Evolutionary conservation across 2,113 vertebrate species (phyloP).

Genomic region (Dicaeum eximium): DNA sequence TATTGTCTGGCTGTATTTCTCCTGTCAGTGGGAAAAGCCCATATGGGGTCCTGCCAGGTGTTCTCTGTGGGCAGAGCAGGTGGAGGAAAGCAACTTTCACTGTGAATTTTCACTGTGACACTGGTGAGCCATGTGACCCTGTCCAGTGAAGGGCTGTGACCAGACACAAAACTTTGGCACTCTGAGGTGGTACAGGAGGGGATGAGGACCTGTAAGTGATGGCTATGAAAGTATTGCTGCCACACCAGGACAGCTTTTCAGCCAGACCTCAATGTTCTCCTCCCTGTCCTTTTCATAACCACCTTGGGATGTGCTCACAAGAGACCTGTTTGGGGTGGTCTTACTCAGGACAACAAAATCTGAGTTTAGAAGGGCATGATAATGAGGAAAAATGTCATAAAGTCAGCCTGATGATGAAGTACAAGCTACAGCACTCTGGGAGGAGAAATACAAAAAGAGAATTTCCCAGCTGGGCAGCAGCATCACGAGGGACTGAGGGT

Average conservation of each 20-base stretch:
- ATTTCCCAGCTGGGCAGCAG: background rate
- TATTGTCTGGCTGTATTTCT: background rate
- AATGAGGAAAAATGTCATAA: background rate
- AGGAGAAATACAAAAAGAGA: background rate
- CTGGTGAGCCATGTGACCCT: background rate
- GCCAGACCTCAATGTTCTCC: background rate
- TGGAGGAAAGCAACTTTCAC: background rate
- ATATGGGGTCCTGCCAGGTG: background rate
- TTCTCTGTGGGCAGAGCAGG: background rate
- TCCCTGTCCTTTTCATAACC: background rate
- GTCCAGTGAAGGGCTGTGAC: background rate
- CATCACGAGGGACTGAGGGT: background rate
- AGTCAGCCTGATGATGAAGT: background rate
- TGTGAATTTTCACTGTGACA: background rate
- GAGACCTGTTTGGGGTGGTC: background rate
- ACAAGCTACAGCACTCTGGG: background rate
- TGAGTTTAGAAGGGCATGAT: background rate
- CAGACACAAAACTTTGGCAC: background rate
- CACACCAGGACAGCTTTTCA: background rate
- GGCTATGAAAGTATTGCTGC: background rate
- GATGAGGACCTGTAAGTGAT: background rate
- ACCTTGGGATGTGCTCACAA: background rate
- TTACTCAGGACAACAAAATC: background rate
- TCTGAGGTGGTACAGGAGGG: background rate
- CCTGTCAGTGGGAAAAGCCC: background rate